phyloP scores from a whole-genome alignment of 1,140 invertebrate genomes.

The Lepidurus apus region DNA sequence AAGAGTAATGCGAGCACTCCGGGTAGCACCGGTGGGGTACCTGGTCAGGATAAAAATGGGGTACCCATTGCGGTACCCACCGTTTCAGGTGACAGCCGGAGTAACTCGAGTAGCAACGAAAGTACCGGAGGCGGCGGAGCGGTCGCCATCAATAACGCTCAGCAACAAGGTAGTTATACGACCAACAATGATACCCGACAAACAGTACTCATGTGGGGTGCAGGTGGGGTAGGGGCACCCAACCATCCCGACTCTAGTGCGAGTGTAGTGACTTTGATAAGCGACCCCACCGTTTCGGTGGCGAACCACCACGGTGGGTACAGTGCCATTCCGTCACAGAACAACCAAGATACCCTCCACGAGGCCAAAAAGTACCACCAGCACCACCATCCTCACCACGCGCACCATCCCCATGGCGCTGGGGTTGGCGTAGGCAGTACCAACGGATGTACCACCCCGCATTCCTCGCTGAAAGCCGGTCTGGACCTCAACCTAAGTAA shows the following conservation, averaged over 20 bases:
- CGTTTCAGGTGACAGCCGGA: conserved; percentile 30
- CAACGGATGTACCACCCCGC: neutral
- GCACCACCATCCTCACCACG: conserved; percentile 22
- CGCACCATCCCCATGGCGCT: neutral
- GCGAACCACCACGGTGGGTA: conserved; percentile 17
- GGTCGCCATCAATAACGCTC: neutral
- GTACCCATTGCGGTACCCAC: neutral
- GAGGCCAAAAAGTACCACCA: conserved; percentile 28
- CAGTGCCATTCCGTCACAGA: neutral
- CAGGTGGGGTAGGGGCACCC: conserved; percentile 26
- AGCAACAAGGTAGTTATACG: conserved; percentile 17
- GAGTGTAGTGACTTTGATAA: neutral
- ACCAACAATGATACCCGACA: conserved; percentile 55
- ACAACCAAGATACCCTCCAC: neutral
- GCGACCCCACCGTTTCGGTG: conserved; percentile 11
- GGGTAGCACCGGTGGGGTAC: conserved; percentile 42
- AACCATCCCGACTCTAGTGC: neutral
- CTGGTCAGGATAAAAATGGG: neutral
- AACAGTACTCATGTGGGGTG: conserved; percentile 81
- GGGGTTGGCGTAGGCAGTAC: conserved; percentile 8
- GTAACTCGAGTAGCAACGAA: conserved; percentile 48
- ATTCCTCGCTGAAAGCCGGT: conserved; percentile 8
- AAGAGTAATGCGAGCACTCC: conserved; percentile 42
- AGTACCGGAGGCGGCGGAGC: neutral
- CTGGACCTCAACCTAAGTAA: conserved; percentile 33